Percentiles rank a stretch among this genome's conserved stretches.
These are phyloP conservation scores for Drosophila sulfurigaster DNA, from an alignment of 1,140 invertebrate species.

Conservation along the genomic window DNA sequence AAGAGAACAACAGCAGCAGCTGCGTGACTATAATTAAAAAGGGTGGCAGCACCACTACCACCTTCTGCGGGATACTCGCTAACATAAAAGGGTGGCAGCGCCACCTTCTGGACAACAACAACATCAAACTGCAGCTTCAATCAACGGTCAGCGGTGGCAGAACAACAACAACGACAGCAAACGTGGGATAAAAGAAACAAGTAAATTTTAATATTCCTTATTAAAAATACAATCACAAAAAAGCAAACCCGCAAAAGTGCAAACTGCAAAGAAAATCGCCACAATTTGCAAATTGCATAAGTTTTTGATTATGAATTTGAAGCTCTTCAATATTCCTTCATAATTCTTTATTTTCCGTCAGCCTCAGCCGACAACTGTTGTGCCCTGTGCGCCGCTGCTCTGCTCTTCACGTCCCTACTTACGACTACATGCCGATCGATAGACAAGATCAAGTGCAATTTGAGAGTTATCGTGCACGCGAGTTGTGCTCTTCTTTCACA, in stretches of 20 bases:
- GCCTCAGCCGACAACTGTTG: too few species aligned
- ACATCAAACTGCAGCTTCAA: conserved; percentile 13
- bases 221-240: conserved; percentile 55
- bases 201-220: conserved; percentile 78
- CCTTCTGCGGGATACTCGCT: too few species aligned
- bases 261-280: conserved; percentile 26
- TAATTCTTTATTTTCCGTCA: conserved; percentile 1
- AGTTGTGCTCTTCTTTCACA: not conserved
- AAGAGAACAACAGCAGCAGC: conserved; percentile 3
- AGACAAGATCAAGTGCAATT: not conserved
- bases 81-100: conserved; percentile 29
- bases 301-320: conserved; percentile 29
- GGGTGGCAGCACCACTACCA: not conserved
- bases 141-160: conserved; percentile 29
- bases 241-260: conserved; percentile 4
- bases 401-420: too few species aligned
- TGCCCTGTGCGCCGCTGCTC: not conserved
- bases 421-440: not conserved
- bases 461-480: not conserved
- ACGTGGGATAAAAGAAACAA: conserved; percentile 66
- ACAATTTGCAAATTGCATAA: conserved; percentile 72
- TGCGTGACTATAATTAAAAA: conserved; percentile 4
- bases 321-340: not conserved
- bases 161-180: conserved; percentile 18
- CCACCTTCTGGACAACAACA: conserved; percentile 29